A percentile compares a stretch with the other conserved stretches of the same genome.
These are phyloP conservation scores for Macropis europaea DNA, from an alignment of 2,888 invertebrate genomes.

Conservation along the genomic window DNA sequence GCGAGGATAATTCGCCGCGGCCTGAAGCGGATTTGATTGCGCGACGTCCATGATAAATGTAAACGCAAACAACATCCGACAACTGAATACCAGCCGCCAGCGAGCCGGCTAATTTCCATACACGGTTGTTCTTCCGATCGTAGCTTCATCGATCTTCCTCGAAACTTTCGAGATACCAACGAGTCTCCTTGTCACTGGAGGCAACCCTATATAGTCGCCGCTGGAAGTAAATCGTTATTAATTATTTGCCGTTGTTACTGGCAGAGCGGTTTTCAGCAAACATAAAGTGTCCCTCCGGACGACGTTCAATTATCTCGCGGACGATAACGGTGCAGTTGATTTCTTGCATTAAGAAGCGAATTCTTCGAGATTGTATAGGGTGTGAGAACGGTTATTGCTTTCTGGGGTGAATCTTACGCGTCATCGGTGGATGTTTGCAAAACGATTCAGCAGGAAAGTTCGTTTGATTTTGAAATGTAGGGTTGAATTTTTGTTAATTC, in stretches of 20 bases:
- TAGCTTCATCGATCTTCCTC: not conserved
- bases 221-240: not conserved
- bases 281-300: not conserved
- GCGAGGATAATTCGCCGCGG: conserved; percentile 37
- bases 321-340: conserved; percentile 11
- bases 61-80: conserved; percentile 47
- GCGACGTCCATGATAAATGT: conserved; percentile 43
- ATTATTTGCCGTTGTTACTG: conserved; percentile 7
- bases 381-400: too few species aligned
- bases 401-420: too few species aligned
- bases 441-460: too few species aligned
- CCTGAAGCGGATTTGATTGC: conserved; percentile 45
- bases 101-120: conserved; percentile 27
- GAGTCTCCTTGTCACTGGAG: not conserved
- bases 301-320: conserved; percentile 10
- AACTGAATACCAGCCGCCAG: conserved; percentile 5
- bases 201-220: not conserved
- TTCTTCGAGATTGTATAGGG: too few species aligned
- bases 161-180: not conserved
- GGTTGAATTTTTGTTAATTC: too few species aligned
- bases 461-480: too few species aligned
- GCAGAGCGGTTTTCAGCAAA: not conserved
- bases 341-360: not conserved
- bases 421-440: too few species aligned
- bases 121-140: conserved; percentile 17